A percentile compares a stretch with the other conserved stretches of the same genome.
Conservation (phyloP, 2,888 invertebrate genomes). For the Aspidapion aeneum region DNA sequence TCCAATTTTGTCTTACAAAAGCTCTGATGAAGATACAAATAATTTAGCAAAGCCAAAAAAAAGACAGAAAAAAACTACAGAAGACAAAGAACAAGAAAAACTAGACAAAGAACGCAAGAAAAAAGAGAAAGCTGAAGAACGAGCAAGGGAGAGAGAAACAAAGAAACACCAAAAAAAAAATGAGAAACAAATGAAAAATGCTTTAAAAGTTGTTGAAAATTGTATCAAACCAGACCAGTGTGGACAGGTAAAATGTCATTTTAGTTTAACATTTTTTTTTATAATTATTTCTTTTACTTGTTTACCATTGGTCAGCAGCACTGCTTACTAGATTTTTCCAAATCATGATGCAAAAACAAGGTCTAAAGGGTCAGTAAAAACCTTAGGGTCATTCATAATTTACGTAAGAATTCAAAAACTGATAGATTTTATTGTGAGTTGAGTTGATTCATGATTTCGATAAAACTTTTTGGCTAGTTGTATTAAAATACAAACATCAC, state of each 20-base stretch:
- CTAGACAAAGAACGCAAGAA: slow-evolving; percentile 17
- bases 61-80: neutral
- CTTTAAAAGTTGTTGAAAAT: slow-evolving; percentile 28
- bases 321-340: too few relatives aligned
- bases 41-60: slow-evolving; percentile 8
- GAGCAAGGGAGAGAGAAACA: slow-evolving; percentile 18
- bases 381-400: too few relatives aligned
- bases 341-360: too few relatives aligned
- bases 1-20: neutral
- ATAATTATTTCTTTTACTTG: too few relatives aligned
- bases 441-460: too few relatives aligned
- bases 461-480: too few relatives aligned
- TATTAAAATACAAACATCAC: too few relatives aligned
- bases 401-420: too few relatives aligned
- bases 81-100: slow-evolving; percentile 9
- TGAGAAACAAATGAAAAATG: slow-evolving; percentile 29
- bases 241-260: slow-evolving; percentile 34
- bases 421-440: too few relatives aligned
- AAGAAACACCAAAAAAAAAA: slow-evolving; percentile 22
- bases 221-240: slow-evolving; percentile 40
- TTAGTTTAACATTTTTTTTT: slow-evolving; percentile 16
- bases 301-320: too few relatives aligned
- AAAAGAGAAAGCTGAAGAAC: slow-evolving; percentile 17
- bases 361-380: too few relatives aligned
- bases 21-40: neutral